These are phyloP conservation scores for Dascillus cervinus DNA, from an alignment of 2,888 invertebrate genomes.

Conservation along the genomic window DNA sequence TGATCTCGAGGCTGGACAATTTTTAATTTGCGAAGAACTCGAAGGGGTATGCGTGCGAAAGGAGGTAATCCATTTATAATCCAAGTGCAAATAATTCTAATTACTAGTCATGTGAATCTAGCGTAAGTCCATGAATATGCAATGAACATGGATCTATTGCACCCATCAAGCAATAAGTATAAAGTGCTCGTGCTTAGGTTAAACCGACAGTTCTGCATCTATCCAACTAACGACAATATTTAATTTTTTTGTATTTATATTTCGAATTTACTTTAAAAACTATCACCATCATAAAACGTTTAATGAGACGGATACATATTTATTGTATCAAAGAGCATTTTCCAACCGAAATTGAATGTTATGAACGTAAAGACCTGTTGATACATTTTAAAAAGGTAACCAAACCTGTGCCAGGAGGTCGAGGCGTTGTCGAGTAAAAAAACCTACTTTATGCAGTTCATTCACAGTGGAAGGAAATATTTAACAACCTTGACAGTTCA, in stretches of 20 bases:
- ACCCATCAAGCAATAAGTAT: conserved; percentile 37
- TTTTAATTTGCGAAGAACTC: no score
- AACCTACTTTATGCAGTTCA: conserved; percentile 10
- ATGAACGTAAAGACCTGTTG: conserved; percentile 20
- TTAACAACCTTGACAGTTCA: conserved; percentile 8
- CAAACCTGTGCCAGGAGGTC: conserved; percentile 15
- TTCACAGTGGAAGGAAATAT: conserved; percentile 11
- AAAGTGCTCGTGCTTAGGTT: conserved; percentile 11
- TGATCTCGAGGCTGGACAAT: no score
- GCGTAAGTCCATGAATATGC: conserved; percentile 40
- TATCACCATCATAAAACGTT: conserved; percentile 21
- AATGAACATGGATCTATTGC: conserved; percentile 38
- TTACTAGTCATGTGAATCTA: conserved; percentile 36
- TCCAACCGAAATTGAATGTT: conserved; percentile 18
- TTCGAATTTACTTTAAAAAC: no score
- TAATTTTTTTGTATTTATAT: conserved; percentile 8
- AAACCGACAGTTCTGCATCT: conserved; percentile 5
- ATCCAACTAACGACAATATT: conserved; percentile 8
- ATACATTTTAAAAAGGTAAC: conserved; percentile 17
- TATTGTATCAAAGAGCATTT: conserved; percentile 21
- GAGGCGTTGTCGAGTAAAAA: conserved; percentile 9
- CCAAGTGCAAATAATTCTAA: conserved; percentile 38
- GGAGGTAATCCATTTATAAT: conserved; percentile 36
- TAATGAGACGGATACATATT: conserved; percentile 27
- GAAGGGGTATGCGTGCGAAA: conserved; percentile 26